Evolutionary conservation across 92 coral and sea anemone genomes (phyloP).

Genomic region (Paramuricea clavata): DNA sequence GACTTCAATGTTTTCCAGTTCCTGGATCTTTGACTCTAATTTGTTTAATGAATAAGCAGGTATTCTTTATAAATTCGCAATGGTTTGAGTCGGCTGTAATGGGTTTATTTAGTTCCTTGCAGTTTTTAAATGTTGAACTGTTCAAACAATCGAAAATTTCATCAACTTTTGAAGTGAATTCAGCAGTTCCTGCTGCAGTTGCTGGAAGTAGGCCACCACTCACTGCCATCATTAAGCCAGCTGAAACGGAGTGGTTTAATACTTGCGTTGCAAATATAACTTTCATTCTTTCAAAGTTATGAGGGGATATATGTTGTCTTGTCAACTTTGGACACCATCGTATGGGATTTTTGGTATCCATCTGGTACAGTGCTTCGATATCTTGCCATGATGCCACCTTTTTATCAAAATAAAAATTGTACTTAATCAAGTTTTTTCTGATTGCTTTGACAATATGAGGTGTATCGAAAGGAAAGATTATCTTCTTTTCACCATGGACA

Average conservation of each 20-base stretch:
- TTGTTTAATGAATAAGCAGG: background rate
- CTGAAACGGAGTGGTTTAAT: background rate
- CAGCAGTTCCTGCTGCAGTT: conserved; percentile 14
- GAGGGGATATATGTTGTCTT: background rate
- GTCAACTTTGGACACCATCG: conserved; percentile 33
- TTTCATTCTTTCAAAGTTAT: background rate
- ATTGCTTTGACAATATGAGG: conserved; percentile 16
- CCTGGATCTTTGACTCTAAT: background rate
- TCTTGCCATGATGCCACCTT: background rate
- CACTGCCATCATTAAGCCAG: background rate
- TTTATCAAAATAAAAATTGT: background rate
- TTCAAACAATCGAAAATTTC: background rate
- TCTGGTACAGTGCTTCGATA: background rate
- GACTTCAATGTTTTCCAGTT: background rate
- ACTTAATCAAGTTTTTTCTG: conserved; percentile 16
- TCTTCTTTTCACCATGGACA: conserved; percentile 8
- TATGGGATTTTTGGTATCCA: background rate
- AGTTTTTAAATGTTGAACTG: background rate
- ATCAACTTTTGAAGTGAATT: background rate
- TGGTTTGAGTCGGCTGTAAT: background rate
- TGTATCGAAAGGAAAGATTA: background rate
- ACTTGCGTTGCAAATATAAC: background rate
- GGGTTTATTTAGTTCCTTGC: background rate
- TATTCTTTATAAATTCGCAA: background rate
- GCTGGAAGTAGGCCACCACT: background rate